Evolutionary conservation across 2,797 vertebrate genomes (phyloP).

Genomic region (Falco concolor): DNA sequence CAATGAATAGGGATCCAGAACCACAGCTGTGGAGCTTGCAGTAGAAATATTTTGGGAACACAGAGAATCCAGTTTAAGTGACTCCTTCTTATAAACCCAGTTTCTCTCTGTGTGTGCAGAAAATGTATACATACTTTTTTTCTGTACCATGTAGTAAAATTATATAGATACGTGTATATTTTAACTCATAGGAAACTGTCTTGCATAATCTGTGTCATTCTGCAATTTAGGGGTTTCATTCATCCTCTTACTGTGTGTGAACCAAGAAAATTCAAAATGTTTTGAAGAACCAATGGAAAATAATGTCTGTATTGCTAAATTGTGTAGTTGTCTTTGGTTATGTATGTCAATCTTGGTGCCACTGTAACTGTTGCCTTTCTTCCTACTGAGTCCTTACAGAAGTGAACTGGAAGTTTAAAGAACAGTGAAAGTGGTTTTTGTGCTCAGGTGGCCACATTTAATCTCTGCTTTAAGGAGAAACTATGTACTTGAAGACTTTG

Average conservation of each 20-base stretch:
- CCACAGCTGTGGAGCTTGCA: not conserved
- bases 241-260: not conserved
- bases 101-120: not conserved
- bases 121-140: not conserved
- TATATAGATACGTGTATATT: not conserved
- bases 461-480: not conserved
- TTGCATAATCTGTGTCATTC: not conserved
- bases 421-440: not conserved
- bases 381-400: not conserved
- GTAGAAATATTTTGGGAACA: not conserved
- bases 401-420: not conserved
- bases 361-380: not conserved
- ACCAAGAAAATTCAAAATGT: not conserved
- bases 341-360: not conserved
- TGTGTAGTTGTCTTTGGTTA: not conserved
- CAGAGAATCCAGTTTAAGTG: not conserved
- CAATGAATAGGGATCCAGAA: not conserved
- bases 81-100: not conserved
- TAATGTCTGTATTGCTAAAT: not conserved
- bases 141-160: not conserved
- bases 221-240: not conserved
- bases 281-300: not conserved
- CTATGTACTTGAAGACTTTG: not conserved
- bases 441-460: not conserved
- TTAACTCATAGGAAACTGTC: not conserved